Evolutionary conservation across 2,888 invertebrate species (phyloP), one percentile per base, ranked within the genome.

Genomic region (Ditylenchus weischeri): DNA sequence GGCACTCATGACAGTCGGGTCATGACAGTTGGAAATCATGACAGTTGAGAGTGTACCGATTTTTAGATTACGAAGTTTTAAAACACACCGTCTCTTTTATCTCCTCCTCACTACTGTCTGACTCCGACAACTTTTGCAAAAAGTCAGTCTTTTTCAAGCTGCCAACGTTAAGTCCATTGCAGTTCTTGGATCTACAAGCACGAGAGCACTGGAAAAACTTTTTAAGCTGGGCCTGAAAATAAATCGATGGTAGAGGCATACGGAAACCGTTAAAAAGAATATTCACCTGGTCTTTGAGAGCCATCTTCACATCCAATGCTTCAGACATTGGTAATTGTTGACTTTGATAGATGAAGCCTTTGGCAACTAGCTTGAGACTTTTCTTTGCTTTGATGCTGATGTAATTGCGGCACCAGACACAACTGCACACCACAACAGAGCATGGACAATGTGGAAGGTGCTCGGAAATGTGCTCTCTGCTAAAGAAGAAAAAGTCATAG

Each of bases 31-130:
- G n/a, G n/a, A n/a, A n/a, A n/a, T n/a, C n/a, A n/a, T n/a, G n/a
- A n/a, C n/a, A n/a, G n/a, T n/a, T n/a, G n/a, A n/a, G n/a, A n/a
- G n/a, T n/a, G n/a, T n/a, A n/a, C n/a, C n/a, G 5, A 29, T 8
- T 43, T 43, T 43, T 1, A 43, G 43, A 43, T 43, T 1, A 13
- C 43, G 38, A 43, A 38, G 58, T 66, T 48, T 50, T 51, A 29
- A 62, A 38, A 58, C 64, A n/a, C 35, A 71, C 73, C 36, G 62
- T 68, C 58, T 60, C 66, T 23, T 67, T 64, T 61, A 64, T 60
- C 58, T 74, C 74, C 54, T 74, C 75, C 43, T 75, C 72, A 58
- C 72, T 75, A 59, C 75, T 72, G 58, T 74, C 72, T 48, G 49
- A 35, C 23, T 18, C 23, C 19, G 67, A 38, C 15, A 47, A 57